Conservation (phyloP, 2,888 invertebrate genomes). For the Thalpophila matura region DNA sequence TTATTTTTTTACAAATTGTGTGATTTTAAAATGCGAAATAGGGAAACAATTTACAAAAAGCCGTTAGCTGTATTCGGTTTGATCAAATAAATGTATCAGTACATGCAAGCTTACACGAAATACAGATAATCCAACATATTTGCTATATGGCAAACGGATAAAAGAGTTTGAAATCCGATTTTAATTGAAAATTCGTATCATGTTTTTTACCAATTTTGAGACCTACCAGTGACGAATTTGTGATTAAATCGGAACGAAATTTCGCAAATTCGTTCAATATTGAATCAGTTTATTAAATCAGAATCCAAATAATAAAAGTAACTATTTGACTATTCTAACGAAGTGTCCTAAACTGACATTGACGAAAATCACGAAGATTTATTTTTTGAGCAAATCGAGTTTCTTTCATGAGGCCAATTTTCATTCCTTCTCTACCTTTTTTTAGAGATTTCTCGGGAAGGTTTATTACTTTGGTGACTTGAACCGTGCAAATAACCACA, state of each 20-base stretch:
- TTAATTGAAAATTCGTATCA: conserved; percentile 41
- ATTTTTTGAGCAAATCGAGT: conserved; percentile 27
- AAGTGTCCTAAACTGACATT: conserved; percentile 28
- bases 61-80: not conserved
- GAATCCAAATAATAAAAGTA: conserved; percentile 51
- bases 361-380: conserved; percentile 30
- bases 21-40: not conserved
- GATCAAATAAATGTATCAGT: not conserved
- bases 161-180: conserved; percentile 35
- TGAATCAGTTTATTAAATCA: conserved; percentile 41
- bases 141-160: conserved; percentile 24
- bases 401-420: conserved; percentile 7
- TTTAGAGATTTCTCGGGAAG: not conserved
- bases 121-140: conserved; percentile 38
- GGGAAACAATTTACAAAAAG: not conserved
- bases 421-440: not conserved
- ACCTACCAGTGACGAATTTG: conserved; percentile 26
- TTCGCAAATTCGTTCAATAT: conserved; percentile 40
- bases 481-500: not conserved
- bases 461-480: not conserved
- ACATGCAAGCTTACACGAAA: conserved; percentile 1
- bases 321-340: conserved; percentile 58
- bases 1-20: not conserved
- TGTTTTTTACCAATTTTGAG: conserved; percentile 28
- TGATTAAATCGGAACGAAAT: conserved; percentile 32